A percentile compares a stretch with the other conserved stretches of the same genome.
phyloP scores from a whole-genome alignment of 2,888 invertebrate species.

The Napeogenes sylphis region DNA sequence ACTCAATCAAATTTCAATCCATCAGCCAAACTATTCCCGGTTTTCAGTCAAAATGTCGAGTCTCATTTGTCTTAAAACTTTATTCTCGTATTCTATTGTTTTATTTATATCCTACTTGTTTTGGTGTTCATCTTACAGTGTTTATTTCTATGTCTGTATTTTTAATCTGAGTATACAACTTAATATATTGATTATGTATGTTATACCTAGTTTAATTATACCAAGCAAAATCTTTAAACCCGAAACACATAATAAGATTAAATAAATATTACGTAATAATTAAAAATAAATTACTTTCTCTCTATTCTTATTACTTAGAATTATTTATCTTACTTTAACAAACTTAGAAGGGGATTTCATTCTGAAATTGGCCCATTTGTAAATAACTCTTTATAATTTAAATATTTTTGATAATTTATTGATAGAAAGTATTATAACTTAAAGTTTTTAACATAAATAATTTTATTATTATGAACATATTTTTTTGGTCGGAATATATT shows the following conservation, averaged over 20 bases:
- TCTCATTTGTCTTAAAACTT: background rate
- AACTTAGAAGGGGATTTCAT: too few relatives aligned
- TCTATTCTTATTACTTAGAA: too few relatives aligned
- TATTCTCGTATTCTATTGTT: background rate
- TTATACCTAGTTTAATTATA: background rate
- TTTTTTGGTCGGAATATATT: background rate
- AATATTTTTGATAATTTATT: too few relatives aligned
- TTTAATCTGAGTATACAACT: conserved; percentile 5
- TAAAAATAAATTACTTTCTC: too few relatives aligned
- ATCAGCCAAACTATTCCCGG: conserved; percentile 1
- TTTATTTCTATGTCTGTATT: conserved; percentile 8
- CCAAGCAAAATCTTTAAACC: too few relatives aligned
- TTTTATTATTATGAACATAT: conserved; percentile 1
- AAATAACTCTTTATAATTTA: too few relatives aligned
- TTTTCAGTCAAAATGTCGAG: conserved; percentile 21
- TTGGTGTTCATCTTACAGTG: conserved; percentile 24
- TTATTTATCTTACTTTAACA: too few relatives aligned
- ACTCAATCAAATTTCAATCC: conserved; percentile 6
- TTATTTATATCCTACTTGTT: conserved; percentile 10
- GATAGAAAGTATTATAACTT: too few relatives aligned
- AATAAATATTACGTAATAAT: too few relatives aligned
- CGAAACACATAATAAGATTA: too few relatives aligned
- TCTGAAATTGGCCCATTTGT: too few relatives aligned
- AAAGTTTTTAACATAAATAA: too few relatives aligned
- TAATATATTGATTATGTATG: conserved; percentile 7